Conservation (phyloP, 2,113 vertebrate species). For the Psittacara wagleri region DNA sequence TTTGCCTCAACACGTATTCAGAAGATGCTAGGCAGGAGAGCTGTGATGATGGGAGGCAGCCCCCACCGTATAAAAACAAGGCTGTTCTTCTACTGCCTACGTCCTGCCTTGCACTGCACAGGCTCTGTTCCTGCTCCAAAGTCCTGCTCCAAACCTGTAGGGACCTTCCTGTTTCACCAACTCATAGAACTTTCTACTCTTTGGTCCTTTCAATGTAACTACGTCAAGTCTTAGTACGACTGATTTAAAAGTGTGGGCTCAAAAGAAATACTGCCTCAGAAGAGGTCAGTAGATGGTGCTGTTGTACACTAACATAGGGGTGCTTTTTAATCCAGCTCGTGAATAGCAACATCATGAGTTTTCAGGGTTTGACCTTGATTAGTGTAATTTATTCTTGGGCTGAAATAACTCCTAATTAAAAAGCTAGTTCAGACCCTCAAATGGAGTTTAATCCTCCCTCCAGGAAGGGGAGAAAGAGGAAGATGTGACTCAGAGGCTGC, state of each 20-base stretch:
- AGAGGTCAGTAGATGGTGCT: slow-evolving; percentile 12
- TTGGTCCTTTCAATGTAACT: neutral
- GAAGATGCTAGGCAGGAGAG: neutral
- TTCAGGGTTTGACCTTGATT: neutral
- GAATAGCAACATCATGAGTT: neutral
- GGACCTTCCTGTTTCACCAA: neutral
- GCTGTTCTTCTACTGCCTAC: neutral
- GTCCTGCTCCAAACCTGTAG: neutral
- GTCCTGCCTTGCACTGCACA: neutral
- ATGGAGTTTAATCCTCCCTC: neutral
- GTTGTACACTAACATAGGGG: neutral
- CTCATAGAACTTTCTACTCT: neutral
- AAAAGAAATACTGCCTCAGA: neutral
- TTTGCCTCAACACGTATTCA: neutral
- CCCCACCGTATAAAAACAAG: neutral
- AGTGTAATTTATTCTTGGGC: neutral
- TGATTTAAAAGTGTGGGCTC: neutral
- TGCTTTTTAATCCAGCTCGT: neutral
- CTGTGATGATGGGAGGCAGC: neutral
- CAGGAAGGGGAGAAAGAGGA: neutral
- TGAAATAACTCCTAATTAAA: neutral
- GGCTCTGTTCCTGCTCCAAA: neutral
- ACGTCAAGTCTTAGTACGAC: neutral
- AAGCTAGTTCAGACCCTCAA: neutral
- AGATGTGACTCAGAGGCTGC: neutral